Evolutionary conservation across 2,888 invertebrate species (phyloP).

Genomic region (Cybosia mesomella): DNA sequence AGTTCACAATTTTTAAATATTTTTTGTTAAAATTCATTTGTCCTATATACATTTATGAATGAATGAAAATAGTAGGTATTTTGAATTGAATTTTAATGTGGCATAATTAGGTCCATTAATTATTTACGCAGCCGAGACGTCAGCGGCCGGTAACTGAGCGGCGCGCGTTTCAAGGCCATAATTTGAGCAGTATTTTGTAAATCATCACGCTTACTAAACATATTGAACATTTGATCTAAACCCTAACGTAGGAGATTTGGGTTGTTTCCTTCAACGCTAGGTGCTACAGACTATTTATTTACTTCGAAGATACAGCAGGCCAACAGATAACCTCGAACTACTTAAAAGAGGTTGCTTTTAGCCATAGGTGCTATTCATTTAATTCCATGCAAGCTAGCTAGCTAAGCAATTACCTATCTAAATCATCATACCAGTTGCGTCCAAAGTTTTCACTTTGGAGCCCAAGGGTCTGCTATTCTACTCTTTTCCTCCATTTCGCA

Average conservation of each 20-base stretch:
- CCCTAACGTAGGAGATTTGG: neutral
- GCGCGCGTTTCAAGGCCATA: slow-evolving; percentile 1
- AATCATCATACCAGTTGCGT: too few species aligned
- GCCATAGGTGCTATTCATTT: too few species aligned
- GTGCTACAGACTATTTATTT: neutral
- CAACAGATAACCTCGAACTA: too few species aligned
- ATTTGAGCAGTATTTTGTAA: slow-evolving; percentile 4
- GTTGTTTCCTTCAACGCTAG: neutral
- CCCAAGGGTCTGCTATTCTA: too few species aligned
- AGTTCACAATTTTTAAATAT: neutral
- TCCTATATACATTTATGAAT: neutral
- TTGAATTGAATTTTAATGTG: neutral
- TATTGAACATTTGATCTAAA: neutral
- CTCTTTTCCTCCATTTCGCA: too few species aligned
- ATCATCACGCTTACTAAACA: neutral
- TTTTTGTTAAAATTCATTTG: neutral
- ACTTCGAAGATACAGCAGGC: too few species aligned
- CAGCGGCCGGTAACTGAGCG: neutral
- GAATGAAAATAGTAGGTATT: neutral
- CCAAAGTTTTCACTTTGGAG: too few species aligned
- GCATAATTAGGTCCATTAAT: slow-evolving; percentile 4
- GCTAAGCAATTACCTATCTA: too few species aligned
- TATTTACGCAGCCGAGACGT: neutral
- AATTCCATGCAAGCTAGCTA: too few species aligned
- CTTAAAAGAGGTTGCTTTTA: too few species aligned